These are phyloP conservation scores for Zaprionus africanus DNA, from an alignment of 1,140 invertebrate species.

Conservation along the genomic window DNA sequence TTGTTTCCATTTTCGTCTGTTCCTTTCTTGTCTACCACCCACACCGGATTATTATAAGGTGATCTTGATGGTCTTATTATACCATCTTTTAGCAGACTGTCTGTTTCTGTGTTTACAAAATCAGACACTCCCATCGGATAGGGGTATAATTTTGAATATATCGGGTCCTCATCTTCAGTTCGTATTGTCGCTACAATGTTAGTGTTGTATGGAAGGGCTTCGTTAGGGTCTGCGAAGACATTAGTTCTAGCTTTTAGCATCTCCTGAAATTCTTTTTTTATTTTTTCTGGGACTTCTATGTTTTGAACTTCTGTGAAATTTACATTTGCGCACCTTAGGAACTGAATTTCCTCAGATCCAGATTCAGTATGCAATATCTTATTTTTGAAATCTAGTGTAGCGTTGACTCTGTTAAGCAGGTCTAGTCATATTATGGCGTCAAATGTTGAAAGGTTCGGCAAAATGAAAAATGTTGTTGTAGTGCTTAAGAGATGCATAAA, in stretches of 20 bases:
- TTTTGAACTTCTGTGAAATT: neutral
- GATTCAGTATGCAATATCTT: conserved; percentile 10
- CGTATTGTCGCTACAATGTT: conserved; percentile 25
- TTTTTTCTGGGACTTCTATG: neutral
- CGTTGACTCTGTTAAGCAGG: conserved; percentile 9
- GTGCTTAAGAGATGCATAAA: neutral
- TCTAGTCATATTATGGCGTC: conserved; percentile 13
- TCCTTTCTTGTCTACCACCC: neutral
- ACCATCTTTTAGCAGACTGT: neutral
- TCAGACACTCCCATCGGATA: neutral
- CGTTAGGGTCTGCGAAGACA: neutral
- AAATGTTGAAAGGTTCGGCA: neutral
- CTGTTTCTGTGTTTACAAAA: neutral
- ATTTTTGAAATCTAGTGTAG: conserved; percentile 14
- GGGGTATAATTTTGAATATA: conserved; percentile 44
- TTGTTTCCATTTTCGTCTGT: neutral
- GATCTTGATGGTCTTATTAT: conserved; percentile 4
- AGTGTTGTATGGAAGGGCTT: conserved; percentile 1
- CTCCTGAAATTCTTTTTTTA: neutral
- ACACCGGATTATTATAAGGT: neutral
- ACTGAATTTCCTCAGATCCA: neutral
- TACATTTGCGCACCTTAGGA: neutral
- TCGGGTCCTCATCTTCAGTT: conserved; percentile 26
- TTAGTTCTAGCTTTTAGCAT: neutral
- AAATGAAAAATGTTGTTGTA: neutral